Conservation (phyloP, 1,140 invertebrate genomes). For the Cataglyphis hispanica region DNA sequence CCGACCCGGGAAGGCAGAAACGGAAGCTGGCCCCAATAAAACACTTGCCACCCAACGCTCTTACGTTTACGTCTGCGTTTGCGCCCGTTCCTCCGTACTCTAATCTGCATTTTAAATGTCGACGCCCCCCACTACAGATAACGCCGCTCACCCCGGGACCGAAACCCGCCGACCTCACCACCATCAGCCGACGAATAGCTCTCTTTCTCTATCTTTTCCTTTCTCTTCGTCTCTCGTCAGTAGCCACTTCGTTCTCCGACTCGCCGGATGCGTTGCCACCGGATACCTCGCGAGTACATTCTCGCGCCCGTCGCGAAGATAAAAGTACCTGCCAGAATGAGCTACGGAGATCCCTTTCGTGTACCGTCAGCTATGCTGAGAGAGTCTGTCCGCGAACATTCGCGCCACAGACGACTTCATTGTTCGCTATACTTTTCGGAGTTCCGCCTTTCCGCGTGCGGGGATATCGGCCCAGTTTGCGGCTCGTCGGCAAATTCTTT, state of each 20-base stretch:
- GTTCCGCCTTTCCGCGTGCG: conserved; percentile 29
- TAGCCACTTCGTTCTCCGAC: conserved; percentile 36
- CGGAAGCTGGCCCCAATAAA: conserved; percentile 79
- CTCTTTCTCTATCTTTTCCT: conserved; percentile 24
- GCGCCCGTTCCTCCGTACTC: conserved; percentile 66
- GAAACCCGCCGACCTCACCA: conserved; percentile 48
- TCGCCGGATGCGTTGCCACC: conserved; percentile 63
- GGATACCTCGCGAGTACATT: conserved; percentile 74
- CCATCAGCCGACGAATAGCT: conserved; percentile 20
- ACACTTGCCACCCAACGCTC: conserved; percentile 76
- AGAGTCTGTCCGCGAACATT: conserved; percentile 64
- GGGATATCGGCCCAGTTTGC: conserved; percentile 56
- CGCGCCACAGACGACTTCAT: conserved; percentile 63
- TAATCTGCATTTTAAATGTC: conserved; percentile 82
- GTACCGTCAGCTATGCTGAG: conserved; percentile 41
- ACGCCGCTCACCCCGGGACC: conserved; percentile 46
- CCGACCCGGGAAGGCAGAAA: conserved; percentile 44
- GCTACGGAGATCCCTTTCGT: conserved; percentile 46
- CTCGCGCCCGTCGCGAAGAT: conserved; percentile 68
- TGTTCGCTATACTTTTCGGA: conserved; percentile 62
- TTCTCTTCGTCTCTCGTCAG: conserved; percentile 30
- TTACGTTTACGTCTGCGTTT: conserved; percentile 75
- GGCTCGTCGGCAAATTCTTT: conserved; percentile 23
- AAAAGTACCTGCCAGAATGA: conserved; percentile 70
- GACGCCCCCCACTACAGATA: conserved; percentile 65